Percentiles rank a stretch among this genome's conserved stretches.
Evolutionary conservation across 2,888 invertebrate genomes (phyloP).

Genomic region (Pristionchus entomophagus): DNA sequence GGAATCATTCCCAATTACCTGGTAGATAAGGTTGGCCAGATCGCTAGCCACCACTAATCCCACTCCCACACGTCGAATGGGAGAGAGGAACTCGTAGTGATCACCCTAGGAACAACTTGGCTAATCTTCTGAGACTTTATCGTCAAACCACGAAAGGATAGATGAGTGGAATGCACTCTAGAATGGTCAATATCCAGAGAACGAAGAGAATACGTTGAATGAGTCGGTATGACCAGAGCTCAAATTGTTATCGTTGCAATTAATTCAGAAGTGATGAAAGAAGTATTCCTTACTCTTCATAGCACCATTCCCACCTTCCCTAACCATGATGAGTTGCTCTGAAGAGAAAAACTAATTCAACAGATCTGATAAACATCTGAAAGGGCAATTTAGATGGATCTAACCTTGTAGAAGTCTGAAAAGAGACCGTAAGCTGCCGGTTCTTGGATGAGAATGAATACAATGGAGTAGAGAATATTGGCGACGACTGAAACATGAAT

Average conservation of each 20-base stretch:
- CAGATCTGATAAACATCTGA: too few species aligned
- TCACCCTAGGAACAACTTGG: not conserved
- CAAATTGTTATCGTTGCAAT: not conserved
- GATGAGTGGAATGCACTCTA: slow-evolving; percentile 4
- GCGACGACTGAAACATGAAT: not conserved
- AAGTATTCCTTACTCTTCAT: not conserved
- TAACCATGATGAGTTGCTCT: not conserved
- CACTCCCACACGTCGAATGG: not conserved
- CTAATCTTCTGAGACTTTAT: not conserved
- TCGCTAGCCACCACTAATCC: not conserved
- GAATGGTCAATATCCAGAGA: not conserved
- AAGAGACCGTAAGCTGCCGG: not conserved
- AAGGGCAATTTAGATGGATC: too few species aligned
- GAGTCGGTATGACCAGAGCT: not conserved
- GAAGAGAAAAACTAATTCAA: not conserved
- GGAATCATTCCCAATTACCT: not conserved
- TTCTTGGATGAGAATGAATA: slow-evolving; percentile 4
- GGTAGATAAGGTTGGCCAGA: not conserved
- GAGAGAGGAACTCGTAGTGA: not conserved
- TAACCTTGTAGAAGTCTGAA: not conserved
- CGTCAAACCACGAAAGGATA: not conserved
- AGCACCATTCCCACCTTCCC: not conserved
- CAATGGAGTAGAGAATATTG: not conserved
- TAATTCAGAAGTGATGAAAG: not conserved
- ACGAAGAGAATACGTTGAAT: not conserved